These are phyloP conservation scores for Ursus arctos DNA, from an alignment of 2,113 vertebrate genomes.

Conservation along the genomic window DNA sequence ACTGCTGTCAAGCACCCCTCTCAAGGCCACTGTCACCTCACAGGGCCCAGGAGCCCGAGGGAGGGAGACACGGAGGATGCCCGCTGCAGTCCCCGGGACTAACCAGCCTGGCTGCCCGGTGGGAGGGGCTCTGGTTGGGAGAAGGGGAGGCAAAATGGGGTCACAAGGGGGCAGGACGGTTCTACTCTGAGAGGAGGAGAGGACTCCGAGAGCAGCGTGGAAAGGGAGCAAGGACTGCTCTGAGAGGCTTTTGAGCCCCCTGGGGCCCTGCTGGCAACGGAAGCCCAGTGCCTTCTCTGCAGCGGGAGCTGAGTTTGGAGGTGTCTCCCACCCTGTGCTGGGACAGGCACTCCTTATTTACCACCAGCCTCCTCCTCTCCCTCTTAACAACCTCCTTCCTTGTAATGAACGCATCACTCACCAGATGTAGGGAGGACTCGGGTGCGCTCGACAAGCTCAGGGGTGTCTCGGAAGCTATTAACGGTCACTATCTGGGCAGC, in stretches of 20 bases:
- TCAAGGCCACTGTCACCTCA: not conserved
- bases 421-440: conserved; percentile 57
- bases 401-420: conserved; percentile 66
- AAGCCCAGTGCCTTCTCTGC: too few relatives aligned
- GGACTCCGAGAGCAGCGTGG: fast-evolving
- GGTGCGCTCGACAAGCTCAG: conserved; percentile 66
- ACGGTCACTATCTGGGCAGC: conserved; percentile 83
- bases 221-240: not conserved
- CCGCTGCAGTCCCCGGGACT: not conserved
- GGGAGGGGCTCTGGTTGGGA: not conserved
- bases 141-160: not conserved
- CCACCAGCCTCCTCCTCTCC: conserved; percentile 30
- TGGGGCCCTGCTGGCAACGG: fast-evolving
- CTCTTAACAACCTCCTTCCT: conserved; percentile 48
- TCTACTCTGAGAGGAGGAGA: not conserved
- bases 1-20: not conserved
- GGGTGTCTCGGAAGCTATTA: conserved; percentile 80
- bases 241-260: not conserved
- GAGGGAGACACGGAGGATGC: not conserved
- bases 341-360: not conserved
- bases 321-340: fast-evolving
- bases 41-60: fast-evolving
- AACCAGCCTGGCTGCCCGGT: not conserved
- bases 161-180: fast-evolving
- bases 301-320: not conserved